These are phyloP conservation scores for Zaprionus lineosus DNA, from an alignment of 2,888 invertebrate genomes.

Conservation along the genomic window DNA sequence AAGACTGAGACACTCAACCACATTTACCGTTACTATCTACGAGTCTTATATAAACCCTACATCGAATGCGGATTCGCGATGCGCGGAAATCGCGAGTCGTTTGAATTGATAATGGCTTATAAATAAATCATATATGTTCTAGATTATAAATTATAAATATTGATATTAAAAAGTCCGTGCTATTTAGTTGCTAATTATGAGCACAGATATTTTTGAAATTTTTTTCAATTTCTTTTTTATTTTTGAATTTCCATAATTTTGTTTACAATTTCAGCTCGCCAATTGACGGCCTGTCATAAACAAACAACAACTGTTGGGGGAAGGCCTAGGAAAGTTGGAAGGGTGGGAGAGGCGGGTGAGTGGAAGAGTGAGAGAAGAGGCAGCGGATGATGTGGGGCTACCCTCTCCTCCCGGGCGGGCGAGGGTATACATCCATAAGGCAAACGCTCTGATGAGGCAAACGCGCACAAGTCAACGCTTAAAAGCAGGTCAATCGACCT, in stretches of 20 bases:
- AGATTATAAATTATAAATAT: too few species aligned
- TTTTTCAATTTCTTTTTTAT: constrained; percentile 14
- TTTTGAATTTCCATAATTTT: constrained; percentile 33
- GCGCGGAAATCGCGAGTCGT: constrained; percentile 18
- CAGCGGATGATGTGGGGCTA: too few species aligned
- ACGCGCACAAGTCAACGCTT: constrained; percentile 59
- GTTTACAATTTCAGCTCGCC: constrained; percentile 59
- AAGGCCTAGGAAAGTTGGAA: too few species aligned
- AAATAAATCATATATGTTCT: too few species aligned
- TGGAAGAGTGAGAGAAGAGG: background rate
- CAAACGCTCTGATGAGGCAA: constrained; percentile 54
- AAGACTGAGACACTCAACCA: too few species aligned
- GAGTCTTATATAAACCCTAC: constrained; percentile 23
- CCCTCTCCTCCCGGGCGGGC: too few species aligned
- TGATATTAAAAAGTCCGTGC: constrained; percentile 1
- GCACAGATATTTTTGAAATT: constrained; percentile 4
- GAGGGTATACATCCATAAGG: too few species aligned
- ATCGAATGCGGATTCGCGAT: background rate
- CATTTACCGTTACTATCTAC: constrained; percentile 36
- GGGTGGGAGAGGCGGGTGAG: background rate
- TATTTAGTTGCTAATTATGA: constrained; percentile 42
- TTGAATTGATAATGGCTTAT: too few species aligned
- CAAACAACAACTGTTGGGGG: constrained; percentile 30
- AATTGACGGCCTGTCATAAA: constrained; percentile 69
- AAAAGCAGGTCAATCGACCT: constrained; percentile 79